Conservation (phyloP, 1,140 invertebrate species). For the Tetranychus cinnabarinus region DNA sequence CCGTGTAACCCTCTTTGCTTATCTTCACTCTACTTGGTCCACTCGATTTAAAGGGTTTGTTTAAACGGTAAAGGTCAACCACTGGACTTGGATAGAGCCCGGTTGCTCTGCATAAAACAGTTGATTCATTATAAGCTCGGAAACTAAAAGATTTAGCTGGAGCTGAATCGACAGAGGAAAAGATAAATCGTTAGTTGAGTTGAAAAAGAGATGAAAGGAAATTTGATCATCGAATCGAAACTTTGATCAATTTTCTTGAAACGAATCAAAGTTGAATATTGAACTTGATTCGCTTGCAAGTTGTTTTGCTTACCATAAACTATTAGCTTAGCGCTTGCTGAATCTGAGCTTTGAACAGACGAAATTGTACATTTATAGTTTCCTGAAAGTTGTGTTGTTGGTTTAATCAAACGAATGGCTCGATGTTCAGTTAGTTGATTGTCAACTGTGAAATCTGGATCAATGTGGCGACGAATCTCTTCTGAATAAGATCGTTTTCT, state of each 20-base stretch:
- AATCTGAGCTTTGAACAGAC: constrained; percentile 1
- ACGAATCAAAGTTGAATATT: too few species aligned
- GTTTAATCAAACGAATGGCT: constrained; percentile 4
- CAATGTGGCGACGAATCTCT: background rate
- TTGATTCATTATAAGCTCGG: background rate
- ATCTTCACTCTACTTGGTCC: background rate
- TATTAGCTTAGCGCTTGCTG: background rate
- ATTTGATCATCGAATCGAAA: too few species aligned
- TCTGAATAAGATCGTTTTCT: background rate
- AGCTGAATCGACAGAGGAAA: background rate
- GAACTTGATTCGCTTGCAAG: too few species aligned
- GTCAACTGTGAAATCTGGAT: background rate
- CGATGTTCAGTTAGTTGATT: background rate
- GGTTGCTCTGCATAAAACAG: constrained; percentile 1
- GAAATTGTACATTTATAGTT: constrained; percentile 1
- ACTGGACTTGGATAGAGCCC: constrained; percentile 4
- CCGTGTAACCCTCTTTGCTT: background rate
- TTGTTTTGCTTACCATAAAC: constrained; percentile 4
- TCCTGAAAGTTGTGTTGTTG: constrained; percentile 1
- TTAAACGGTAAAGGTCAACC: background rate
- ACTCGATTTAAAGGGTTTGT: background rate
- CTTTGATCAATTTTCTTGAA: too few species aligned
- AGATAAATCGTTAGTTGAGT: background rate
- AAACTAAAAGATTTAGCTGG: constrained; percentile 3
- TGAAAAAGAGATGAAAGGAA: too few species aligned